These are phyloP conservation scores for Melitaea athalia DNA, from an alignment of 2,888 invertebrate species.

Conservation along the genomic window DNA sequence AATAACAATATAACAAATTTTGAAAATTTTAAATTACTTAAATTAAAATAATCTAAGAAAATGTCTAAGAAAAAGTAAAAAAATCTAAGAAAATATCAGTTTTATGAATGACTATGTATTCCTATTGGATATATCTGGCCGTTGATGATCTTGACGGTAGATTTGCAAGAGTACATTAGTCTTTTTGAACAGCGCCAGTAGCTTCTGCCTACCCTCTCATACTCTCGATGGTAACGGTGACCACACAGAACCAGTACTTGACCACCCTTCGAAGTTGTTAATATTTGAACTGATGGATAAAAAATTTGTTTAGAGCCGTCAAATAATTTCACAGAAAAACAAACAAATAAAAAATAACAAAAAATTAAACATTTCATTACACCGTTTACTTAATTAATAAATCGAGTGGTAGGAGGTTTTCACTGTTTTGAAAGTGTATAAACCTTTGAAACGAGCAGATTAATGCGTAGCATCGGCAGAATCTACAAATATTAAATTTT, in stretches of 20 bases:
- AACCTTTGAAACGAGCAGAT: not conserved
- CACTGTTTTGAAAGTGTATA: not conserved
- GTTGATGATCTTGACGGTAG: slow-evolving; percentile 54
- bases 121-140: slow-evolving; percentile 51
- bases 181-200: slow-evolving; percentile 65
- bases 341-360: not conserved
- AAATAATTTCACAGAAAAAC: not conserved
- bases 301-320: not conserved
- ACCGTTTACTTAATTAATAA: not conserved
- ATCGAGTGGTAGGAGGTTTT: not conserved
- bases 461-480: not conserved
- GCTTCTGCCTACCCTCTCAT: slow-evolving; percentile 53
- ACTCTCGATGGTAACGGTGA: slow-evolving; percentile 58
- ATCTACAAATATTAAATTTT: too few relatives aligned
- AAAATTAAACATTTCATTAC: not conserved
- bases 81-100: not conserved
- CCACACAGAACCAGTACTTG: slow-evolving; percentile 54
- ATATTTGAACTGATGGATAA: slow-evolving; percentile 47
- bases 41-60: not conserved
- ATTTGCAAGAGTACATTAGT: slow-evolving; percentile 52
- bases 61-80: not conserved
- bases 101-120: slow-evolving; percentile 52
- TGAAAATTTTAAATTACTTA: not conserved
- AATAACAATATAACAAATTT: not conserved
- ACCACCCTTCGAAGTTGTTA: slow-evolving; percentile 56